These are phyloP conservation scores for Scaptomyza cyrtandrae DNA, from an alignment of 2,888 invertebrate species.

Conservation along the genomic window DNA sequence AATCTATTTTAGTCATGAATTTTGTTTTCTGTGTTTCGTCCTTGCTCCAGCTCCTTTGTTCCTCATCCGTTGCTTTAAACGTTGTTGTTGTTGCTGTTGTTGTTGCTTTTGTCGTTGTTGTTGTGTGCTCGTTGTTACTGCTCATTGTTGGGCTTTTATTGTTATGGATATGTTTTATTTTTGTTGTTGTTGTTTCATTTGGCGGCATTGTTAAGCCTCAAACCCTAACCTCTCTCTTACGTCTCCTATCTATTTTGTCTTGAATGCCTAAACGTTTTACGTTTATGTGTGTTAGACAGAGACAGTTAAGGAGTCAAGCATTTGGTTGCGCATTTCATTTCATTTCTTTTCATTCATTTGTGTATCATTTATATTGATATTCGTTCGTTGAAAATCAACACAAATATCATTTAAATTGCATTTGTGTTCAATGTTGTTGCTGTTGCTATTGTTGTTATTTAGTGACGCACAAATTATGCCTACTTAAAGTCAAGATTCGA, in stretches of 20 bases:
- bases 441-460: constrained; percentile 8
- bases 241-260: constrained; percentile 24
- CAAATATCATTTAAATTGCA: constrained; percentile 68
- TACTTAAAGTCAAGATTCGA: constrained; percentile 35
- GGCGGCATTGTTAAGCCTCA: constrained; percentile 68
- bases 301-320: constrained; percentile 22
- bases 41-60: constrained; percentile 37
- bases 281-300: constrained; percentile 54
- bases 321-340: constrained; percentile 6
- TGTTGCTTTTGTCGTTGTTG: background rate
- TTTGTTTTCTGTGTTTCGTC: background rate
- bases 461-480: constrained; percentile 54
- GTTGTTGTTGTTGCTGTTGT: constrained; percentile 12
- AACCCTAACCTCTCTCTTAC: background rate
- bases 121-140: constrained; percentile 70
- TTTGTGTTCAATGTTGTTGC: constrained; percentile 21
- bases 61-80: constrained; percentile 39
- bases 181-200: constrained; percentile 66
- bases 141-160: constrained; percentile 78
- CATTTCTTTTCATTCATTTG: constrained; percentile 1
- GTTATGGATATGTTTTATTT: constrained; percentile 74
- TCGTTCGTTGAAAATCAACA: constrained; percentile 36
- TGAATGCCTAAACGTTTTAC: constrained; percentile 74
- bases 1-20: background rate
- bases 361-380: constrained; percentile 39